Evolutionary conservation across 2,888 invertebrate genomes (phyloP).

Genomic region (Syrphus vitripennis): DNA sequence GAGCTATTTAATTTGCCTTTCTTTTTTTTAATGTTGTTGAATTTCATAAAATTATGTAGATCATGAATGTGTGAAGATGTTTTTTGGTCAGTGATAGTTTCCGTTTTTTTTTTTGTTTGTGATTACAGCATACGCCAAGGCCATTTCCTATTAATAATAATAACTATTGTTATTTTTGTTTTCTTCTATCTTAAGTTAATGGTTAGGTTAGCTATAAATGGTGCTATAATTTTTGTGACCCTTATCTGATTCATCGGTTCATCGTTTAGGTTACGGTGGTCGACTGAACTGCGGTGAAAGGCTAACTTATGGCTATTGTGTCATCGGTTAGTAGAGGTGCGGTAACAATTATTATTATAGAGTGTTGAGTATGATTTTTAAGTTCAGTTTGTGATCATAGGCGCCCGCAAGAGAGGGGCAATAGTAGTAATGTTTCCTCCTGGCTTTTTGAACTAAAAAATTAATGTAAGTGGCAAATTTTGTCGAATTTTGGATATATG

Average conservation of each 20-base stretch:
- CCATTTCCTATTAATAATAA: not conserved
- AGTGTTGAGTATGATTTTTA: not conserved
- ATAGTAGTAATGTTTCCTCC: no score
- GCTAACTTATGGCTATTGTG: not conserved
- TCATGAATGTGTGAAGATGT: not conserved
- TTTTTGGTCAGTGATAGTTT: not conserved
- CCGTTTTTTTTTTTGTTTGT: not conserved
- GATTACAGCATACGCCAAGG: not conserved
- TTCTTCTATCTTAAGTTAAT: not conserved
- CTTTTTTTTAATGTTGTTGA: not conserved
- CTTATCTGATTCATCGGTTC: slow-evolving; percentile 15
- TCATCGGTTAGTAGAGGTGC: not conserved
- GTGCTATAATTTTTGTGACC: not conserved
- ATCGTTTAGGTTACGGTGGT: not conserved
- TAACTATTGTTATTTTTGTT: not conserved
- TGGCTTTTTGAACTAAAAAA: no score
- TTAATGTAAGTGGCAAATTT: no score
- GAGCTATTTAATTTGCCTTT: not conserved
- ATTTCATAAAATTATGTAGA: not conserved
- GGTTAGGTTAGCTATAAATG: not conserved
- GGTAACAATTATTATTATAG: not conserved
- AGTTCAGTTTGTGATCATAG: not conserved
- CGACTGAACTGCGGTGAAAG: not conserved
- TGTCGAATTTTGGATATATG: no score
- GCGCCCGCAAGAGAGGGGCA: no score